A percentile compares a stretch with the other conserved stretches of the same genome.
Conservation (phyloP, 2,797 vertebrate genomes). For the Microchirus variegatus region DNA sequence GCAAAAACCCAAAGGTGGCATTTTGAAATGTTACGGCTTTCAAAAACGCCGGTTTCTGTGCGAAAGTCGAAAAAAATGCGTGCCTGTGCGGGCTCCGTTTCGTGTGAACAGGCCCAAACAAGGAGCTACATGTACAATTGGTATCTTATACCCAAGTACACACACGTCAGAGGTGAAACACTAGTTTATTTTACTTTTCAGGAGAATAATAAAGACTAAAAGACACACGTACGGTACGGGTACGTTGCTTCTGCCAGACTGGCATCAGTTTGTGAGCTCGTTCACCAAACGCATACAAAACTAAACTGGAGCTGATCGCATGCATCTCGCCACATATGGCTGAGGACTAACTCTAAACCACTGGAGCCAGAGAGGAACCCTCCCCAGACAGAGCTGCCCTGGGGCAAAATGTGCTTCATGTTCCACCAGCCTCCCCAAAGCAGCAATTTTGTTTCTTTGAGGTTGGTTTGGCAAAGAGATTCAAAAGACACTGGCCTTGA, state of each 20-base stretch:
- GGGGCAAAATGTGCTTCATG: constrained; percentile 57
- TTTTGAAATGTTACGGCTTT: no score
- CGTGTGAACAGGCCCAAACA: no score
- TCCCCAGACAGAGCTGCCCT: constrained; percentile 60
- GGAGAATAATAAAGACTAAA: not conserved
- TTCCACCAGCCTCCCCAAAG: constrained; percentile 58
- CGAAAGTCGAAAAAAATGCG: no score
- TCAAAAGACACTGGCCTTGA: constrained; percentile 42
- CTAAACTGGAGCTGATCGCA: constrained; percentile 63
- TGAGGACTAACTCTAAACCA: constrained; percentile 61
- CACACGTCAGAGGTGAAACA: not conserved
- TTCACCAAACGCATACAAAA: constrained; percentile 50
- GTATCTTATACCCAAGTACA: no score
- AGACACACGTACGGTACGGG: constrained; percentile 3
- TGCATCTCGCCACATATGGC: constrained; percentile 62
- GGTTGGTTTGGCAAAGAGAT: constrained; percentile 35
- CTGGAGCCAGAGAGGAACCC: constrained; percentile 67
- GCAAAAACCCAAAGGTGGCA: no score
- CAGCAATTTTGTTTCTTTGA: constrained; percentile 60
- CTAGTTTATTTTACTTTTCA: constrained; percentile 7
- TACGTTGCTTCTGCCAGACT: constrained; percentile 30
- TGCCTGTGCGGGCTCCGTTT: no score
- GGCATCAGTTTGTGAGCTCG: constrained; percentile 31
- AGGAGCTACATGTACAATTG: no score
- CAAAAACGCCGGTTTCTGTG: no score